Evolutionary conservation across 1,140 invertebrate species (phyloP), one percentile per base, ranked within the genome.

Genomic region (Lordiphosa collinella): DNA sequence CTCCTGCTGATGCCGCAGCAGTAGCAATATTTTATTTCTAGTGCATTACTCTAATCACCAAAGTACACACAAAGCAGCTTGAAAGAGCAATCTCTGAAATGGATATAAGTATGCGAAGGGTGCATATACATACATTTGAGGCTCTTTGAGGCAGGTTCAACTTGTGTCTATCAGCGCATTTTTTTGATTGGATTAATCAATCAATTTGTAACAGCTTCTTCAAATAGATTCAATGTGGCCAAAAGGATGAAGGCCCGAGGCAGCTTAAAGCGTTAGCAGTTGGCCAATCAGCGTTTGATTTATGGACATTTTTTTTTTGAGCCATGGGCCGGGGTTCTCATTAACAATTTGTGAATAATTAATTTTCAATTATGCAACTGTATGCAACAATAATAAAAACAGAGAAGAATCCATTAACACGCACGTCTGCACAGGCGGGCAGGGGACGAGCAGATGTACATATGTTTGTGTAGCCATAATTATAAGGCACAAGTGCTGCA

Each of bases 321-420:
- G 3, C 22, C 22, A 5, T 25, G 22, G 6, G 22, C 5, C 22
- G 22, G 6, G 22, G 5, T 25, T 25, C 22, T 25, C 22, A 25
- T 25, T 25, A 25, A 82, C 67, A 82, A 68, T 82, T 84, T 82
- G 62, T 82, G 60, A 82, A 82, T 82, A 82, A 82, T 82, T 82
- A 82, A 82, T 82, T 84, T 84, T 82, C 78, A 80, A 80, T 80
- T 80, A 80, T 80, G 71, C 76, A 75, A 71, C 57, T 63, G 66
- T 32, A 58, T 32, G 38, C 46, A 66, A 22, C 25, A 64, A 66
- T 48, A 48, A 52, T 43, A 71, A 66, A 49, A 48, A 37, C 25
- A 31, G 40, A 55, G 53, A 50, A 53, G 72, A 82, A 82, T 76
- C 71, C 61, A 82, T 82, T 82, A 82, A 76, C 75, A 65, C 48